These are phyloP conservation scores for Ctenicera cuprea DNA, from an alignment of 2,888 invertebrate genomes.

Conservation along the genomic window DNA sequence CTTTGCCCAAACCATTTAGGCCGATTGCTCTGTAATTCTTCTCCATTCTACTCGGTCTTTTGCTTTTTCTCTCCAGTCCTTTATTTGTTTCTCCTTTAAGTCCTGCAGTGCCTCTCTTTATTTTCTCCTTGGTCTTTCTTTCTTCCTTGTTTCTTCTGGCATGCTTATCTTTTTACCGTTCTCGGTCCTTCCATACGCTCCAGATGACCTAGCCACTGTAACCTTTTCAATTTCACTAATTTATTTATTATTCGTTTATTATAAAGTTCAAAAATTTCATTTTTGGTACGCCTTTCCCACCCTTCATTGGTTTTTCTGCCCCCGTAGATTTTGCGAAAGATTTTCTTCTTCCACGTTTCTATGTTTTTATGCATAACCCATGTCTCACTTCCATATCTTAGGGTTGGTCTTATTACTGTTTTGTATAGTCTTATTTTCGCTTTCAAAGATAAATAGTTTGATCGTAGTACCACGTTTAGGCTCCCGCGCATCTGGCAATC, in stretches of 20 bases:
- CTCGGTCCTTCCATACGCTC: neutral
- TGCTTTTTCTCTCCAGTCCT: slow-evolving; percentile 15
- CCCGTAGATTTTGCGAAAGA: neutral
- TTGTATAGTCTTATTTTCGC: too few species aligned
- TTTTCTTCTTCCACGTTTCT: slow-evolving; percentile 1
- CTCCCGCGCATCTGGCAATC: too few species aligned
- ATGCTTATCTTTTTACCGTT: slow-evolving; percentile 3
- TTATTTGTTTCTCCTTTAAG: slow-evolving; percentile 2
- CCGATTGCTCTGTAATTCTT: neutral
- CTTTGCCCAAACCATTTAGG: slow-evolving; percentile 1
- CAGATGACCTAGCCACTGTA: slow-evolving; percentile 6
- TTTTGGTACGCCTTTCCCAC: slow-evolving; percentile 3
- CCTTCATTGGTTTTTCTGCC: slow-evolving; percentile 6
- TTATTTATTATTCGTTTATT: neutral
- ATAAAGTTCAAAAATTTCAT: too few species aligned
- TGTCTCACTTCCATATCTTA: too few species aligned
- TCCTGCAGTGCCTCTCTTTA: neutral
- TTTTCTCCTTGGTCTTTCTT: slow-evolving; percentile 6
- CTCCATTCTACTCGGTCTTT: slow-evolving; percentile 1
- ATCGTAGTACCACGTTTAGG: too few species aligned
- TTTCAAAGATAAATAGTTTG: too few species aligned
- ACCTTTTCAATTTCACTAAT: slow-evolving; percentile 1
- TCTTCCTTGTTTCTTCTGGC: slow-evolving; percentile 8
- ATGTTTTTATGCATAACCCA: too few species aligned
- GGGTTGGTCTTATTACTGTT: too few species aligned